phyloP scores from a whole-genome alignment of 2,888 invertebrate genomes.

The Melangyna quadrimaculata region DNA sequence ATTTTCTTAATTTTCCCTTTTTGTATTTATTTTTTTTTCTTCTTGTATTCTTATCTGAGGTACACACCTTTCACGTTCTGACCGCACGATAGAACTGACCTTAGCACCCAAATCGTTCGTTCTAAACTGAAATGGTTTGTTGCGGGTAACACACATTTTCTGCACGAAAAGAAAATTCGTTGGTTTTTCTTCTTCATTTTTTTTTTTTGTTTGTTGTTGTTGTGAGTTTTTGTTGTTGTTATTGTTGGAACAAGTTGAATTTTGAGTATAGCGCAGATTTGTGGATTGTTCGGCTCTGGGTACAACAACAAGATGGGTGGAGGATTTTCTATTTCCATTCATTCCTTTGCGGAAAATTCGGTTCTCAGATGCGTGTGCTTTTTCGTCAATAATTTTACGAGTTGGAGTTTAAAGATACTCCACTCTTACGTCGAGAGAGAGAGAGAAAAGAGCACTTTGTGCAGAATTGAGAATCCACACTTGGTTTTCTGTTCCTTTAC shows the following conservation, averaged over 20 bases:
- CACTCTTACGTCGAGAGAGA: background rate
- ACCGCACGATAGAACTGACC: slow-evolving; percentile 76
- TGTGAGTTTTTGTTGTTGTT: slow-evolving; percentile 22
- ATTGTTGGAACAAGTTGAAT: background rate
- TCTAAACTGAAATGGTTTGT: slow-evolving; percentile 78
- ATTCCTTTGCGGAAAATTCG: slow-evolving; percentile 53
- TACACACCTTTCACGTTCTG: slow-evolving; percentile 72
- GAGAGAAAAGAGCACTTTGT: background rate
- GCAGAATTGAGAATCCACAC: slow-evolving; percentile 23
- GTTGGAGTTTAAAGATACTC: background rate
- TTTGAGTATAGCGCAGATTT: slow-evolving; percentile 34
- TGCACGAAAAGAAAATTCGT: slow-evolving; percentile 55
- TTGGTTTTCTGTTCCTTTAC: slow-evolving; percentile 44
- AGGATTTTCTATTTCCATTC: slow-evolving; percentile 66
- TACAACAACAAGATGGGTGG: slow-evolving; percentile 40
- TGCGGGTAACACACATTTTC: slow-evolving; percentile 73
- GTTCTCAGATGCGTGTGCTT: slow-evolving; percentile 60
- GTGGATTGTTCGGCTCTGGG: slow-evolving; percentile 33
- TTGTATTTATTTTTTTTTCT: background rate
- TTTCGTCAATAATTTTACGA: slow-evolving; percentile 4
- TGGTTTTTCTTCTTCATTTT: slow-evolving; percentile 14
- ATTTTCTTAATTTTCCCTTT: background rate
- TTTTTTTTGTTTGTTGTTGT: background rate
- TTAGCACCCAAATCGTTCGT: slow-evolving; percentile 79
- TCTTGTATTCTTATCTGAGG: slow-evolving; percentile 28